phyloP scores from a whole-genome alignment of 2,888 invertebrate genomes.

The Tachystola acroxantha region DNA sequence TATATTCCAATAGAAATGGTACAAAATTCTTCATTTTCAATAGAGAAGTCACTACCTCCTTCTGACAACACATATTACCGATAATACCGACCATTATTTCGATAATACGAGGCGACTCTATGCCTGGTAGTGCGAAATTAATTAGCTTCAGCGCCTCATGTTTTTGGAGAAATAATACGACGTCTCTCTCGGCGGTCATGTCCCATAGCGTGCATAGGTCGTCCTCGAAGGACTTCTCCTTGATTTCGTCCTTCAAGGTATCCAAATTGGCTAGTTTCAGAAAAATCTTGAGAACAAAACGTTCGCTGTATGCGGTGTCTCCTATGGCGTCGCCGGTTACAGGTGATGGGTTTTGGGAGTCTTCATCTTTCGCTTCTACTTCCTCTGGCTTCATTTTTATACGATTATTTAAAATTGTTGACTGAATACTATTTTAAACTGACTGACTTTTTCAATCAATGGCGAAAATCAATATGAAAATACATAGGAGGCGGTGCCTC shows the following conservation, averaged over 20 bases:
- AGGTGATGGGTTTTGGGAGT: constrained; percentile 16
- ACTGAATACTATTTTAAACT: neutral
- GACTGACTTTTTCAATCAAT: too few relatives aligned
- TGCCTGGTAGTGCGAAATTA: constrained; percentile 72
- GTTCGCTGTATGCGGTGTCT: constrained; percentile 87
- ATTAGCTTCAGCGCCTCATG: constrained; percentile 83
- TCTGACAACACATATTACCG: constrained; percentile 88
- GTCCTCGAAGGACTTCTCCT: constrained; percentile 81
- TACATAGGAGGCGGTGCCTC: too few relatives aligned
- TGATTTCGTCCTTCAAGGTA: constrained; percentile 70
- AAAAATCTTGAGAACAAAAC: constrained; percentile 84
- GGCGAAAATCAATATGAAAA: too few relatives aligned
- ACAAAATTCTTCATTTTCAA: constrained; percentile 78
- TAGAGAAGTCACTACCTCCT: constrained; percentile 76
- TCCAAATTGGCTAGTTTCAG: constrained; percentile 78
- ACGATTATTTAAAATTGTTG: constrained; percentile 7
- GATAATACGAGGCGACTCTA: constrained; percentile 80
- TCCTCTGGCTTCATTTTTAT: constrained; percentile 40
- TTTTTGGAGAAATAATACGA: constrained; percentile 82
- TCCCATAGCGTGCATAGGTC: constrained; percentile 90
- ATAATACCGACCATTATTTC: constrained; percentile 92
- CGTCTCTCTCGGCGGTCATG: constrained; percentile 88
- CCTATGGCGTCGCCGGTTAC: constrained; percentile 89
- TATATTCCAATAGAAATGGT: constrained; percentile 71
- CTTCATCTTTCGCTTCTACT: constrained; percentile 20